phyloP scores from a whole-genome alignment of 2,113 vertebrate species.

The Capra hircus region DNA sequence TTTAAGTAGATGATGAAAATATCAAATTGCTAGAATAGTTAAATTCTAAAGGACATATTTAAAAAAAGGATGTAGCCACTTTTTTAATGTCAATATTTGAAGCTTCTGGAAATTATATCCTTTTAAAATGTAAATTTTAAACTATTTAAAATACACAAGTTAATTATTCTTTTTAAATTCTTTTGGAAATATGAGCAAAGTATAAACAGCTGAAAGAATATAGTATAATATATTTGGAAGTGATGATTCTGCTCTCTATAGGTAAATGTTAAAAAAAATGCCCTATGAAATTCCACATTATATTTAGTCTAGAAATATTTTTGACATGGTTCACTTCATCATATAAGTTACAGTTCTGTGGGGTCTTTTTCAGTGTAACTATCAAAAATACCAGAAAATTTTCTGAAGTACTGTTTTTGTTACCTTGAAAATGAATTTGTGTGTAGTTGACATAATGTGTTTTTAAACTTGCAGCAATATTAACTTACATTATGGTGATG shows the following conservation, averaged over 20 bases:
- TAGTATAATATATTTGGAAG: background rate
- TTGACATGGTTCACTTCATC: background rate
- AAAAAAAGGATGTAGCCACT: background rate
- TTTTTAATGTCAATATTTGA: background rate
- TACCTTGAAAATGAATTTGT: background rate
- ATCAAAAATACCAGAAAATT: background rate
- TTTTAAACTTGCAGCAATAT: background rate
- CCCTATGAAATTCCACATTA: background rate
- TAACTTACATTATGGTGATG: background rate
- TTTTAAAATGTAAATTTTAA: background rate
- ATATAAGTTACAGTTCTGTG: background rate
- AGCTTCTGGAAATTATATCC: background rate
- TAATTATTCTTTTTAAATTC: background rate
- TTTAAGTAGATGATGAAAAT: background rate
- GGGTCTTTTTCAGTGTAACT: background rate
- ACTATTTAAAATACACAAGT: background rate
- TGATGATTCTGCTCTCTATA: background rate
- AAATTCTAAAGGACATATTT: background rate
- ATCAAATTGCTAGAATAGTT: background rate
- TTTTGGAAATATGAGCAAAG: background rate
- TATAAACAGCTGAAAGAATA: background rate
- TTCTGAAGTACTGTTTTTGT: background rate
- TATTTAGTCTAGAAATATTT: background rate
- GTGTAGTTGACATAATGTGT: background rate
- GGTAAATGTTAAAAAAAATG: background rate